A percentile compares a stretch with the other conserved stretches of the same genome.
These are phyloP conservation scores for Gymnodraco acuticeps DNA, from an alignment of 2,797 vertebrate species.

Conservation along the genomic window DNA sequence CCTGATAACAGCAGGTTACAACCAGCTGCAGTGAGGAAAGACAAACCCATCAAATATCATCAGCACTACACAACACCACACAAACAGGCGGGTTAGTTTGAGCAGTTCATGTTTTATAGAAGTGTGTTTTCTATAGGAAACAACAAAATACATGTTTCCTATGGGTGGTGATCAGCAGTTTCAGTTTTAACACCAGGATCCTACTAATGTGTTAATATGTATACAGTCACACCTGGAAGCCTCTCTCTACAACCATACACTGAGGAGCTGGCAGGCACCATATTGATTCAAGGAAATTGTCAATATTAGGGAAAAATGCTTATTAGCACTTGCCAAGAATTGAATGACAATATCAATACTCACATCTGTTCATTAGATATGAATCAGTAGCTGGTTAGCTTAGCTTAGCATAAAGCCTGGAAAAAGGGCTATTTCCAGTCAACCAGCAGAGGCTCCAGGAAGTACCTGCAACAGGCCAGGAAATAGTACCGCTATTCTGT, in stretches of 20 bases:
- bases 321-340: background rate
- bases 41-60: constrained; percentile 28
- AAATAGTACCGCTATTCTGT: background rate
- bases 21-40: constrained; percentile 27
- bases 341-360: background rate
- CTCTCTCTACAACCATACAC: background rate
- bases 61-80: constrained; percentile 1
- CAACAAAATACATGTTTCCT: background rate
- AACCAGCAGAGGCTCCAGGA: background rate
- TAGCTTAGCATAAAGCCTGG: constrained; percentile 4
- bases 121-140: background rate
- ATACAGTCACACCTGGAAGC: background rate
- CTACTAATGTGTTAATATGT: background rate
- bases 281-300: background rate
- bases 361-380: background rate
- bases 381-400: background rate
- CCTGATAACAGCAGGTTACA: constrained; percentile 61
- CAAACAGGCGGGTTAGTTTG: constrained; percentile 4
- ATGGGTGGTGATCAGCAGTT: background rate
- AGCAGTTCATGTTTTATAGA: background rate
- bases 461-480: background rate
- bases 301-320: background rate
- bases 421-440: background rate
- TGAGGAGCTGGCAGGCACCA: background rate
- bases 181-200: constrained; percentile 2